Evolutionary conservation across 2,888 invertebrate genomes (phyloP), one percentile per base, ranked within the genome.

Genomic region (Unio delphinus): DNA sequence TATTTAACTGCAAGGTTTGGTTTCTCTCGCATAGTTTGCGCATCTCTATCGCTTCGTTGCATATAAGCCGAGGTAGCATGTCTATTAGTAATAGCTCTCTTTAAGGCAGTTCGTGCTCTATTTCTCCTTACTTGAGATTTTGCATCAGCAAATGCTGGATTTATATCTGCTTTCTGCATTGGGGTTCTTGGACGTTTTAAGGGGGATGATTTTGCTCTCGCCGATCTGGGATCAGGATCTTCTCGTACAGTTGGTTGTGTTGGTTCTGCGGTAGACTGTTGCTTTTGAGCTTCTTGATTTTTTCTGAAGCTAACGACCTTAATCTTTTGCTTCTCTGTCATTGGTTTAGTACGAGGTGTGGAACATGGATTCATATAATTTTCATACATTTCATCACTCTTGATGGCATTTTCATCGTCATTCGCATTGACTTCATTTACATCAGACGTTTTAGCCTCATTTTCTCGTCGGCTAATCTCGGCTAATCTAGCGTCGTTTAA

Each of bases 101-200:
- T 79, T 17, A 85, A 69, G 30, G 81, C 80, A 45, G 70, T 69
- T 56, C 83, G 70, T 17, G 83, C 85, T 65, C 76, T 81, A 65
- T 76, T 79, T 67, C 80, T 74, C 70, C 78, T 83, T 66, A 68
- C 68, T 64, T 69, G 55, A 57, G 64, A 64, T 59, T 70, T 73
- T 30, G 67, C 70, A 26, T 75, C 76, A 45, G 63, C 34, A 64
- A 75, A 73, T 45, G 77, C 70, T 58, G 79, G 72, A 56, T 76
- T 67, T 63, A 74, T 59, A 73, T 79, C 76, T 65, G 76, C 61
- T 56, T 76, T 78, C 56, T 78, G 74, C 72, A 75, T 65, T 18
- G 78, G 75, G 4, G 76, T 74, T 57, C 78, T 67, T 17, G 76
- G 69, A 61, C 76, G 64, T 63, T 78, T 78, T 26, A 78, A 64